Evolutionary conservation across 92 coral and sea anemone species (phyloP).

Genomic region (Blastomussa wellsi): DNA sequence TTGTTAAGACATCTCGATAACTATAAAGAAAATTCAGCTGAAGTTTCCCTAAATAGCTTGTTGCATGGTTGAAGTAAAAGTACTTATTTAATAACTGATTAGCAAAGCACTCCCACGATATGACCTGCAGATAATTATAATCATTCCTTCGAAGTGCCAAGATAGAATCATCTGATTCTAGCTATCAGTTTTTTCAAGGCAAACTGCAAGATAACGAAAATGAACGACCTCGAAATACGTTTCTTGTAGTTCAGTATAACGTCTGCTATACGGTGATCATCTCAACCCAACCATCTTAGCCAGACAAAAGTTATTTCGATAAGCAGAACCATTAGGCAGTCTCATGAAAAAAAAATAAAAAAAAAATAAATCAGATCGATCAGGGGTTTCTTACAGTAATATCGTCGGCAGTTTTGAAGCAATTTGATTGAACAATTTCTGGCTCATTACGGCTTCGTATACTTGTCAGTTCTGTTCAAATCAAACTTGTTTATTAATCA

Average conservation of each 20-base stretch:
- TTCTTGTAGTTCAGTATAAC: background rate
- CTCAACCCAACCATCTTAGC: background rate
- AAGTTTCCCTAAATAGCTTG: background rate
- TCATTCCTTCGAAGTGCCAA: background rate
- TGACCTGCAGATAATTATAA: background rate
- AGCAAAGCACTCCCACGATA: background rate
- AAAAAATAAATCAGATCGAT: too few species aligned
- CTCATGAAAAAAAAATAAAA: background rate
- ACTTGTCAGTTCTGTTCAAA: background rate
- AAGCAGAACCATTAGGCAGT: background rate
- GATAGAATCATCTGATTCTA: background rate
- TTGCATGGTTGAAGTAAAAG: background rate
- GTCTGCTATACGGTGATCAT: too few species aligned
- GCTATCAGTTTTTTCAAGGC: background rate
- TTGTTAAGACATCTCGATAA: background rate
- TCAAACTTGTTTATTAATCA: background rate
- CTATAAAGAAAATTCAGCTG: background rate
- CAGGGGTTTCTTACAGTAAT: background rate
- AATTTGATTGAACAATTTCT: background rate
- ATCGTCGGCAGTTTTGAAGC: slow-evolving; percentile 5
- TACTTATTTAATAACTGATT: background rate
- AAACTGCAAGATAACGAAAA: background rate
- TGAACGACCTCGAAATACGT: background rate
- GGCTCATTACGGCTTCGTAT: background rate
- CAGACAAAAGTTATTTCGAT: background rate